Evolutionary conservation across 2,113 vertebrate genomes (phyloP), one percentile per base, ranked within the genome.

Genomic region (Calidris pygmaea): DNA sequence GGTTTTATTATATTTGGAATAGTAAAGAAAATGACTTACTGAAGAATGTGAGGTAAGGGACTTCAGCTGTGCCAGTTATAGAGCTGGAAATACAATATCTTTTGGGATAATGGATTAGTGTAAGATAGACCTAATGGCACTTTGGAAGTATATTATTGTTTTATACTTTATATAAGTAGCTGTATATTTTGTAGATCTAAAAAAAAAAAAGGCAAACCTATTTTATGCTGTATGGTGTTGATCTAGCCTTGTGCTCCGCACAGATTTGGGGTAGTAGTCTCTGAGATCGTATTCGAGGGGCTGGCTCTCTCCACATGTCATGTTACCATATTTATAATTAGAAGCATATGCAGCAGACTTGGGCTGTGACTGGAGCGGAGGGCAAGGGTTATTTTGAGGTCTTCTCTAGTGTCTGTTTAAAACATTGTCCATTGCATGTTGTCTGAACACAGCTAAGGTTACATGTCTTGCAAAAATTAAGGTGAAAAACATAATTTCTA

Each of bases 271-370:
- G 94, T 96, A 93, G 74, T 95, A 87, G 89, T 87, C 65, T 73
- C 71, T 58, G 67, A 81, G 89, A 52, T 73, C 8, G 0, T 85
- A 29, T 63, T 92, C 1, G 11, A 87, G 67, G 84, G 71, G 17
- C 71, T 94, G 77, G 35, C 81, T 41, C 52, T 94, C 29, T 83
- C 60, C 35, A 14, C 77, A 95, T 96, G 93, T 94, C 89, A 91
- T 90, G 91, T 96, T 97, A 87, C 96, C 41, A 0, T 79, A 48
- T 87, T 96, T 97, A 97, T 95, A 96, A 82, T 96, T 97, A 96
- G 95, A 96, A 96, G 77, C 2, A 2, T 53, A 14, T 16, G 74
- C 55, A 75, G 62, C 43, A 91, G 81, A 32, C 41, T 79, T 89
- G 32, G 21, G 6, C 71, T 91, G 53, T 79, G 50, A 24, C 50